Percentiles rank a stretch among this genome's conserved stretches.
Evolutionary conservation across 1,140 invertebrate species (phyloP).

Genomic region (Tetranychus urticae): DNA sequence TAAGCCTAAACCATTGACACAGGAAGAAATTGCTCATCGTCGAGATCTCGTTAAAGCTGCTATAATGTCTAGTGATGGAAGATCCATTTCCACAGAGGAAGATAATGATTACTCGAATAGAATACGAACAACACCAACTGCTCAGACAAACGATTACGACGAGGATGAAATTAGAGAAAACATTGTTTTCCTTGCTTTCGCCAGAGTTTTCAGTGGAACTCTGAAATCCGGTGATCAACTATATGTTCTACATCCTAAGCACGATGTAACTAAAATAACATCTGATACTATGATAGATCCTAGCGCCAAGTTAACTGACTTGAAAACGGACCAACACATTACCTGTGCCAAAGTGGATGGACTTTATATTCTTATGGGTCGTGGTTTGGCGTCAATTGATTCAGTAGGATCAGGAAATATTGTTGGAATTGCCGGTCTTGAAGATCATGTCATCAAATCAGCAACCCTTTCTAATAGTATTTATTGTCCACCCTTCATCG

Average conservation of each 20-base stretch:
- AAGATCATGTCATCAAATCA: slow-evolving; percentile 64
- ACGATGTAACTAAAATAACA: slow-evolving; percentile 34
- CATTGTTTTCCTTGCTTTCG: slow-evolving; percentile 69
- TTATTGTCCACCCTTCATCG: slow-evolving; percentile 66
- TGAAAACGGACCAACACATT: slow-evolving; percentile 34
- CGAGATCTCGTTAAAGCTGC: slow-evolving; percentile 32
- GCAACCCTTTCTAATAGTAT: slow-evolving; percentile 64
- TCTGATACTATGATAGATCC: slow-evolving; percentile 22
- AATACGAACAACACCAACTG: background rate
- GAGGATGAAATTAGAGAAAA: slow-evolving; percentile 9
- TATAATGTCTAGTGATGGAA: background rate
- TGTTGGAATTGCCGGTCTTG: slow-evolving; percentile 61
- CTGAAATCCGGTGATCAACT: slow-evolving; percentile 45
- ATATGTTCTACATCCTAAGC: slow-evolving; percentile 70
- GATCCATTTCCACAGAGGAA: background rate
- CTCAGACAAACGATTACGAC: background rate
- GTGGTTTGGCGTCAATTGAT: slow-evolving; percentile 57
- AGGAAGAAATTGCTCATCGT: slow-evolving; percentile 43
- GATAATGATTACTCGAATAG: slow-evolving; percentile 12
- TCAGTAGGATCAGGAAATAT: slow-evolving; percentile 69
- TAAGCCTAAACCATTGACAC: slow-evolving; percentile 40
- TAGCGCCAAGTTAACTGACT: slow-evolving; percentile 34
- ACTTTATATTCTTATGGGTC: slow-evolving; percentile 77
- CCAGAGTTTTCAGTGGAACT: slow-evolving; percentile 71
- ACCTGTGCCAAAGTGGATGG: slow-evolving; percentile 35